Base-by-base conservation (phyloP, 53 echinoderm and acorn worm species). In the Echinometra lucunter region DNA sequence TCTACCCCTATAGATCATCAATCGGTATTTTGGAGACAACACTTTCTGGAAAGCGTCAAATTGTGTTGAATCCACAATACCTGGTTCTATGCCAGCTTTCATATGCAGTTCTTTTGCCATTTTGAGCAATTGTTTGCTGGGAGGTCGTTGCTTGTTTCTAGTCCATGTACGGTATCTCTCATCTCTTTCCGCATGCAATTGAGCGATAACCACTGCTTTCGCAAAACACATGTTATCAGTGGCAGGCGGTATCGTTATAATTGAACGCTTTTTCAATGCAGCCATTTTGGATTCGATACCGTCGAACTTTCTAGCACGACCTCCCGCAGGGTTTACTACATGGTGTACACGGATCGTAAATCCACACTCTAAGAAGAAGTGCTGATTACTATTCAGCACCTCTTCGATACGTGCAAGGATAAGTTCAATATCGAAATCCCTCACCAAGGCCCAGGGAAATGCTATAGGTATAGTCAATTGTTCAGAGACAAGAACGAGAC, bases 381-480 rank as follows among this genome's bases (percentile, higher is more conserved):
- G 0, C 28, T 87, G 87, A 49, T 87, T 87, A 18, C 87, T 87
- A 23, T 87, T 87, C n/a, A 87, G 6, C 0, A 87, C 87, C 32
- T 55, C 55, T 49, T 87, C 87, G 2, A 87, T 87, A 0, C 87
- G 27, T 2, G n/a, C 47, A 1, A 87, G 8, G 0, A 87, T 87
- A 2, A n/a, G 25, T 12, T 30, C 55, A 6, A 87, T 55, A 87
- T 87, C 87, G 1, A 87, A 87, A 53, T 87, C 87, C 27, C 53
- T 87, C 87, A 87, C 87, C 28, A 53, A 2, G 47, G 87, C 87
- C 87, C 87, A 87, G 28, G 87, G 87, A 23, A 87, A 87, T 10
- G 87, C 87, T 7, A 87, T 53, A 2, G 87, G 87, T 27, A 87
- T 32, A 6, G 23, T 87, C 1, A 87, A 23, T 9, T 87, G 87